Percentiles rank a stretch among this genome's conserved stretches.
Evolutionary conservation across 2,888 invertebrate genomes (phyloP).

Genomic region (Drosophila pseudotakahashii): DNA sequence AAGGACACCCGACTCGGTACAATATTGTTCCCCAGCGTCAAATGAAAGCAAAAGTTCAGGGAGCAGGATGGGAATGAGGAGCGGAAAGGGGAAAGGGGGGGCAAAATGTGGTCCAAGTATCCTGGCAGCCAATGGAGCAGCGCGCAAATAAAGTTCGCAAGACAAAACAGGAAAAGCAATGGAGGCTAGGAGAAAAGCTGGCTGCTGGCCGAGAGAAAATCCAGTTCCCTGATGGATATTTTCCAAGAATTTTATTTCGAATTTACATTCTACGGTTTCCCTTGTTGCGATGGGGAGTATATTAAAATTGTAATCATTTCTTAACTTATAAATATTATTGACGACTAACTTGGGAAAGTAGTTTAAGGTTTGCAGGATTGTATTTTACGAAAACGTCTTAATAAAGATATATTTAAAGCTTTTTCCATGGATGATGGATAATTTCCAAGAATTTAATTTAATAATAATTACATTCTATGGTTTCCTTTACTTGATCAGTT

Average conservation of each 20-base stretch:
- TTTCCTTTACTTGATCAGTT: too few relatives aligned
- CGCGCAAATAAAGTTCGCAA: constrained; percentile 55
- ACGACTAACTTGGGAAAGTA: not conserved
- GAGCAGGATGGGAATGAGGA: not conserved
- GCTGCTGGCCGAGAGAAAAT: not conserved
- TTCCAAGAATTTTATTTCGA: constrained; percentile 35
- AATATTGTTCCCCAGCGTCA: constrained; percentile 71
- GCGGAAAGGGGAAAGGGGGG: not conserved
- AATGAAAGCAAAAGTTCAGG: constrained; percentile 82
- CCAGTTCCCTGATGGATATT: constrained; percentile 28
- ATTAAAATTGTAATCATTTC: constrained; percentile 12
- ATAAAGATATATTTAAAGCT: too few relatives aligned
- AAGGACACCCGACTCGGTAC: constrained; percentile 42
- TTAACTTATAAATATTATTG: not conserved
- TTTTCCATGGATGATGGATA: too few relatives aligned
- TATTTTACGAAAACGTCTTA: too few relatives aligned
- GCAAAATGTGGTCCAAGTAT: constrained; percentile 31
- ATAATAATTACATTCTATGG: too few relatives aligned
- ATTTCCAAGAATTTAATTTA: too few relatives aligned
- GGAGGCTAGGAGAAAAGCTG: not conserved
- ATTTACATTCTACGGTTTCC: constrained; percentile 27
- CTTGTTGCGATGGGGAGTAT: not conserved
- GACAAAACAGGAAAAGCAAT: constrained; percentile 33
- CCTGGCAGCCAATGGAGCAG: constrained; percentile 30
- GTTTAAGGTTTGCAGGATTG: not conserved